Evolutionary conservation across 2,888 invertebrate genomes (phyloP).

Genomic region (Drosophila macrothrix): DNA sequence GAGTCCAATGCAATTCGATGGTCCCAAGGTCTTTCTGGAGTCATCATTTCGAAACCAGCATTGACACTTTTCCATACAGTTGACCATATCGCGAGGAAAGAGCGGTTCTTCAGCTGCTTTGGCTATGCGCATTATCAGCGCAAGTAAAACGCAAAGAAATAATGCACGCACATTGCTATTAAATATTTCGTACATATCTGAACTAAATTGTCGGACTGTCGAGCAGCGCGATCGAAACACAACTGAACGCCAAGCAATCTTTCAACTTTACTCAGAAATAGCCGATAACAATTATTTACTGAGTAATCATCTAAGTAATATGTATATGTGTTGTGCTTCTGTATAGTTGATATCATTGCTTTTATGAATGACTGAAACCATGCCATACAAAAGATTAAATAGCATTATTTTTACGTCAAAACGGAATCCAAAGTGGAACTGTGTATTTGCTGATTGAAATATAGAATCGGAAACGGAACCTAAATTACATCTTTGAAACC

Average conservation of each 20-base stretch:
- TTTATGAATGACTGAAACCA: background rate
- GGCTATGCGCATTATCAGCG: slow-evolving; percentile 15
- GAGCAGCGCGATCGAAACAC: slow-evolving; percentile 24
- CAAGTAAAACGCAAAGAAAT: slow-evolving; percentile 2
- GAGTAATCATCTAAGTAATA: slow-evolving; percentile 15
- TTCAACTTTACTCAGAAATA: slow-evolving; percentile 5
- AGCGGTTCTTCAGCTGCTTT: background rate
- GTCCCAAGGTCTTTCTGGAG: slow-evolving; percentile 1
- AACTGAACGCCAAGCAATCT: slow-evolving; percentile 30
- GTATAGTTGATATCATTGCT: background rate
- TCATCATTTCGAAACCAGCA: slow-evolving; percentile 37
- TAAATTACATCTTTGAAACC: background rate
- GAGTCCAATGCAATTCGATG: slow-evolving; percentile 20
- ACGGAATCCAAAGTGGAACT: background rate
- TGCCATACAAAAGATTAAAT: background rate
- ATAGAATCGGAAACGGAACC: background rate
- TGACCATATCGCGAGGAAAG: slow-evolving; percentile 4
- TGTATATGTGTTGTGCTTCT: background rate
- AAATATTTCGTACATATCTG: background rate
- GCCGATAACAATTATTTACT: slow-evolving; percentile 21
- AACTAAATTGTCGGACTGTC: background rate
- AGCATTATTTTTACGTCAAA: background rate
- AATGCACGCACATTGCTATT: background rate
- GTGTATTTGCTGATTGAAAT: background rate
- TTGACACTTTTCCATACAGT: slow-evolving; percentile 23